phyloP scores from a whole-genome alignment of 1,140 invertebrate species.

The Onthophagus taurus region DNA sequence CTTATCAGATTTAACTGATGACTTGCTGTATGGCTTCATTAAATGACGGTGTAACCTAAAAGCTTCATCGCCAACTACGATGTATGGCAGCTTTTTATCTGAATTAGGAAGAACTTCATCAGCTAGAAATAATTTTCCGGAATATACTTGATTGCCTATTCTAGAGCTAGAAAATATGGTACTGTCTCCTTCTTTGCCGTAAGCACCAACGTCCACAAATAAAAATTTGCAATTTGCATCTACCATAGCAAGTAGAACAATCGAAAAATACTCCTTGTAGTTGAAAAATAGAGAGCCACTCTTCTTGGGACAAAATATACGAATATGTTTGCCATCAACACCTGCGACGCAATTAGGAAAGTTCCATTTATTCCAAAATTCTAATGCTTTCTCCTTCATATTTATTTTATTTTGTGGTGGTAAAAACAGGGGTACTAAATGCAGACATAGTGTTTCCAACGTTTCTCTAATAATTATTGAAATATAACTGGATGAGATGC shows the following conservation, averaged over 20 bases:
- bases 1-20: too few relatives aligned
- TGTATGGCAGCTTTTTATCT: conserved; percentile 6
- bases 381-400: conserved; percentile 10
- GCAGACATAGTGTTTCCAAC: conserved; percentile 29
- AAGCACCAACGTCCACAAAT: conserved; percentile 34
- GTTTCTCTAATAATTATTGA: conserved; percentile 27
- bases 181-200: conserved; percentile 34
- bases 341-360: conserved; percentile 19
- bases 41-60: conserved; percentile 1
- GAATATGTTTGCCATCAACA: conserved; percentile 24
- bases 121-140: neutral
- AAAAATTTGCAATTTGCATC: conserved; percentile 28
- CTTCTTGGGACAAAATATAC: conserved; percentile 18
- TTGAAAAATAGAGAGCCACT: conserved; percentile 24
- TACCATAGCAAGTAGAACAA: conserved; percentile 23
- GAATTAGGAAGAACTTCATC: conserved; percentile 8
- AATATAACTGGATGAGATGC: conserved; percentile 22
- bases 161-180: conserved; percentile 22
- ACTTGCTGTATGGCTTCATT: too few relatives aligned
- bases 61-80: conserved; percentile 4
- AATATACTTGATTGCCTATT: neutral
- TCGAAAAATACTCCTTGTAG: conserved; percentile 26
- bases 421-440: conserved; percentile 21
- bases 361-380: conserved; percentile 15
- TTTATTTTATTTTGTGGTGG: conserved; percentile 20